Conservation (phyloP, 2,113 vertebrate genomes). For the Sceloporus tristichus region DNA sequence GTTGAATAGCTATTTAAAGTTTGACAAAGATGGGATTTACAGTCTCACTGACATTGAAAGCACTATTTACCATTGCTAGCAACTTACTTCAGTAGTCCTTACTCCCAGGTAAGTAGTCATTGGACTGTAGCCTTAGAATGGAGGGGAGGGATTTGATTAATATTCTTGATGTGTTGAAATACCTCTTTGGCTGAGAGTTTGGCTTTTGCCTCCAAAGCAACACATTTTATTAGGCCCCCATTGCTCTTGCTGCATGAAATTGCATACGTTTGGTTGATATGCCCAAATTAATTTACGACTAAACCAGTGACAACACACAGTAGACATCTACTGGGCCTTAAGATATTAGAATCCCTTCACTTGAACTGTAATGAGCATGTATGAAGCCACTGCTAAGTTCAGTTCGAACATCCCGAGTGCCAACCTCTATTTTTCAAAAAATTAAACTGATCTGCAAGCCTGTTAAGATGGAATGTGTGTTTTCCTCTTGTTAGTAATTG, state of each 20-base stretch:
- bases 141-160: too few species aligned
- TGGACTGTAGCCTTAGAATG: neutral
- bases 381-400: conserved; percentile 14
- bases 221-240: neutral
- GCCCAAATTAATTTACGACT: conserved; percentile 16
- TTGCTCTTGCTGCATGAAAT: neutral
- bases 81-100: neutral
- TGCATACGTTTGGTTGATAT: neutral
- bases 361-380: neutral
- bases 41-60: too few species aligned
- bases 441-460: conserved; percentile 11
- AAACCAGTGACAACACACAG: neutral
- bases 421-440: neutral
- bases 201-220: neutral
- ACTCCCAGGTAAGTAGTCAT: neutral
- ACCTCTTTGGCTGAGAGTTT: too few species aligned
- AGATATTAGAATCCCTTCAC: neutral
- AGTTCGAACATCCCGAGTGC: conserved; percentile 10
- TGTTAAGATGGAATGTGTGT: neutral
- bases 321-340: neutral
- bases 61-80: too few species aligned
- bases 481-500: conserved; percentile 5
- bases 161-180: too few species aligned
- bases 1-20: too few species aligned
- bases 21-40: too few species aligned